These are phyloP conservation scores for Polydrusus cervinus DNA, from an alignment of 2,888 invertebrate species.

Conservation along the genomic window DNA sequence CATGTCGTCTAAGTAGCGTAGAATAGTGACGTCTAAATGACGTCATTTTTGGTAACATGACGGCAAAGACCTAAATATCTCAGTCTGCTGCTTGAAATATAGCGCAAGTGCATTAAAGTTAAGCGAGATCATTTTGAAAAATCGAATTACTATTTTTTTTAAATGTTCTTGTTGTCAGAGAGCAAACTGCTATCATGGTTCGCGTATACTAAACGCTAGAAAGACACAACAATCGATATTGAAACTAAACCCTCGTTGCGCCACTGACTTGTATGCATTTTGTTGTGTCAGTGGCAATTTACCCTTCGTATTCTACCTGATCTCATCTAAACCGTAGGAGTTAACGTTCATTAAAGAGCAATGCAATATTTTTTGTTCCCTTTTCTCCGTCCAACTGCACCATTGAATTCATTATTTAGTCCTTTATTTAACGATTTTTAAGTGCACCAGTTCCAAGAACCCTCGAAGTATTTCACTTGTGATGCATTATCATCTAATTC, in stretches of 20 bases:
- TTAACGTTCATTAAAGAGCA: conserved; percentile 63
- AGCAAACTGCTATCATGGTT: too few species aligned
- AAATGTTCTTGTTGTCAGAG: too few species aligned
- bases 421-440: conserved; percentile 55
- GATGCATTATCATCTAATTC: conserved; percentile 7
- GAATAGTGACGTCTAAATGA: too few species aligned
- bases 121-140: too few species aligned
- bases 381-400: conserved; percentile 51
- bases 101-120: too few species aligned
- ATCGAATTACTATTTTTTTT: too few species aligned
- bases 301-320: conserved; percentile 59
- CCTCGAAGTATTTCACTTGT: conserved; percentile 48
- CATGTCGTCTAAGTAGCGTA: too few species aligned
- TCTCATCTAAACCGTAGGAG: conserved; percentile 60
- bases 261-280: conserved; percentile 49
- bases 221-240: too few species aligned
- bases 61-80: too few species aligned
- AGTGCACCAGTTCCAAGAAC: conserved; percentile 54
- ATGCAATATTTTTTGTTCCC: conserved; percentile 63
- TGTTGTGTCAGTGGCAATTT: conserved; percentile 53
- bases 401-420: conserved; percentile 54
- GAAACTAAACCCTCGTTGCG: conserved; percentile 7
- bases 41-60: too few species aligned
- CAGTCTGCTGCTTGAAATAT: too few species aligned
- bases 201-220: too few species aligned